Evolutionary conservation across 2,113 vertebrate genomes (phyloP), one percentile per base, ranked within the genome.

Genomic region (Daboia siamensis): DNA sequence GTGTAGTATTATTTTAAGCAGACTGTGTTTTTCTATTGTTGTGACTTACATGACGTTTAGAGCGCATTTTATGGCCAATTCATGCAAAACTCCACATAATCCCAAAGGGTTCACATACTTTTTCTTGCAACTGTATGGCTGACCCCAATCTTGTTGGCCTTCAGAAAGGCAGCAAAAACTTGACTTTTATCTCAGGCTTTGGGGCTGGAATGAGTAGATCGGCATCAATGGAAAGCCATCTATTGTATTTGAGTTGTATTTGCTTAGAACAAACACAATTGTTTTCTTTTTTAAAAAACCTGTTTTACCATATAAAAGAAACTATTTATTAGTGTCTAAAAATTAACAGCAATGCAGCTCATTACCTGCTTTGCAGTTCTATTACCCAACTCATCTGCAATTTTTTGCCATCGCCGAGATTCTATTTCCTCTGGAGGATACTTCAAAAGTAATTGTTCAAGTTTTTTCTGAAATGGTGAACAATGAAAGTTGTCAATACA

Each of bases 321-420:
- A 21, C n/a, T 17, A 26, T 26, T 33, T 54, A 23, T 39, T 90
- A 51, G 39, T 84, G 21, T 44, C n/a, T 51, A 87, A 59, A 29
- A 54, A 59, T 48, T 56, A 11, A 57, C 4, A 87, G 15, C 10
- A 89, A 84, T 26, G 15, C 24, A 89, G 26, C 44, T 59, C 10
- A 24, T 96, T 96, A 99, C 99, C 98, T 99, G 99, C 94, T 99
- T 99, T 55, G 99, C 98, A 5, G 99, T 99, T 94, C 99, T 98
- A 88, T 99, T 99, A 90, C 99, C 99, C 29, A 99, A 96, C 87
- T 98, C 99, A 94, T 99, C 99, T 3, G 99, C 99, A 46, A 99
- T 99, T 97, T 99, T 99, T 97, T 99, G 99, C 99, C 99, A 99
- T 64, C 99, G 98, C 91, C 98, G 99, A 5, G 99, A 99, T 96